Conservation (phyloP, 2,888 invertebrate species). For the Oasisia sp. region DNA sequence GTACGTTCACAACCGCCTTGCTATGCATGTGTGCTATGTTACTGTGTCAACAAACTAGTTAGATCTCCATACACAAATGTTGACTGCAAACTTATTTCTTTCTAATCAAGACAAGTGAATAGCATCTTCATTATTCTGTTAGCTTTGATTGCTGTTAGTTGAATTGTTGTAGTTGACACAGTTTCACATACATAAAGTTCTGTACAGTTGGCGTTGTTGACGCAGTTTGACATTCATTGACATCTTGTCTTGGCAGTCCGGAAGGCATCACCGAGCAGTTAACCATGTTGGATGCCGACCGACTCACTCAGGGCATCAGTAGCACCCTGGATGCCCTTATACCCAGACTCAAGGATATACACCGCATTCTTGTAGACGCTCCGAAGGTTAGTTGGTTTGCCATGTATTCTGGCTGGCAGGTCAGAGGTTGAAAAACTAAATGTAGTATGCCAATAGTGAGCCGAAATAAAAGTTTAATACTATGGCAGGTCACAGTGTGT, state of each 20-base stretch:
- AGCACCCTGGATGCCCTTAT: slow-evolving; percentile 75
- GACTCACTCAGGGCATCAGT: slow-evolving; percentile 72
- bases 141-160: too few species aligned
- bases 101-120: too few species aligned
- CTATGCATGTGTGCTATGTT: not conserved
- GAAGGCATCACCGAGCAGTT: slow-evolving; percentile 62
- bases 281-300: slow-evolving; percentile 66
- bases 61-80: not conserved
- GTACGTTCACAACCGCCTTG: not conserved
- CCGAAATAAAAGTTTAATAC: not conserved
- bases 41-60: not conserved
- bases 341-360: slow-evolving; percentile 77
- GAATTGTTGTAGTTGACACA: too few species aligned
- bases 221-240: not conserved
- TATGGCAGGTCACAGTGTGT: too few species aligned
- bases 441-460: not conserved
- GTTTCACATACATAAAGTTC: too few species aligned
- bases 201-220: not conserved
- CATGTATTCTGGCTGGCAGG: too few species aligned
- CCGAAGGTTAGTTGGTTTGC: slow-evolving; percentile 72
- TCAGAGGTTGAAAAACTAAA: not conserved
- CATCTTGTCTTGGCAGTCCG: slow-evolving; percentile 47
- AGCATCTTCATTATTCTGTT: too few species aligned
- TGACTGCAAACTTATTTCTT: too few species aligned
- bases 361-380: slow-evolving; percentile 76